Evolutionary conservation across 1,140 invertebrate genomes (phyloP), one percentile per base, ranked within the genome.

Genomic region (Andricus grossulariae): DNA sequence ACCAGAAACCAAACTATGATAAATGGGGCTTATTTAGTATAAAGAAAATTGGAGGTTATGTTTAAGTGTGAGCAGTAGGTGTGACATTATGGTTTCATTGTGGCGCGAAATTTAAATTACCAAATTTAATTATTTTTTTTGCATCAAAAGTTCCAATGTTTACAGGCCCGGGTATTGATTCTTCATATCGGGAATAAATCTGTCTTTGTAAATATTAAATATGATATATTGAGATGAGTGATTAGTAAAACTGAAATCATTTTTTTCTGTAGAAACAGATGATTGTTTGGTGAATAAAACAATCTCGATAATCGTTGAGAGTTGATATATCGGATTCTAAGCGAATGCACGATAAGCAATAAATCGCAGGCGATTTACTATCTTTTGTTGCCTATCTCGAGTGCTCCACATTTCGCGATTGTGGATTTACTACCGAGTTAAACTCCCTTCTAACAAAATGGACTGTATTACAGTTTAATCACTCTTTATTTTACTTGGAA

Each of bases 311-410:
- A 66, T 66, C 13, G 60, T 16, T 66, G 19, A 13, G 25, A 32
- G 25, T 13, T 39, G 60, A 10, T 66, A n/a, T 66, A 39, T 66
- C 25, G 21, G 7, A 39, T 32, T 66, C 8, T 12, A 66, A 16
- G 60, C 15, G 25, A 66, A 66, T 66, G 60, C 45, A 66, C 60
- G 60, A 66, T 66, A 66, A 39, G 60, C 32, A 66, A 66, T 66
- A 66, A 66, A 66, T 66, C 60, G 39, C 60, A n/a, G 25, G 60
- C 60, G 60, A 66, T 66, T 66, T 66, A 66, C 32, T 66, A 66
- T 66, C 60, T 66, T 5, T 32, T 66, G 16, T 25, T 66, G 25
- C 12, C 60, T 66, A 45, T 66, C 60, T 66, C 3, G 25, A 66
- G 60, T 66, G 60, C 32, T 66, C 25, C 25, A 66, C 60, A 66